Conservation (phyloP, 1,140 invertebrate genomes). For the Drosophila biarmipes region DNA sequence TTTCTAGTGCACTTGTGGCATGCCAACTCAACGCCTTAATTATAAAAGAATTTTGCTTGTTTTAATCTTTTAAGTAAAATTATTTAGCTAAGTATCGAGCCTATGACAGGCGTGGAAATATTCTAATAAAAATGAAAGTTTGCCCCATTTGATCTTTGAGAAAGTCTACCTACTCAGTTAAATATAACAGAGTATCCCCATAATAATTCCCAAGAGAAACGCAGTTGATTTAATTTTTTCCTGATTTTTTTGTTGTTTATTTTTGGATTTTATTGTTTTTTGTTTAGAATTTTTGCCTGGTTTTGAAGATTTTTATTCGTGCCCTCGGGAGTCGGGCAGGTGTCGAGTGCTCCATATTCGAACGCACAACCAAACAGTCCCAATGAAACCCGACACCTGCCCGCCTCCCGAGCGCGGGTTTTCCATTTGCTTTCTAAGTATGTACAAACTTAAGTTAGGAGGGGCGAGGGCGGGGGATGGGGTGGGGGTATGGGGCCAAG, state of each 20-base stretch:
- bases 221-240: slow-evolving; percentile 57
- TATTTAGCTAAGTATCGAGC: too few species aligned
- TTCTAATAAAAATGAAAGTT: too few species aligned
- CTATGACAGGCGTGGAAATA: too few species aligned
- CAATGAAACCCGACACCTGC: slow-evolving; percentile 60
- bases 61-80: too few species aligned
- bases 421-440: slow-evolving; percentile 58
- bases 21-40: too few species aligned
- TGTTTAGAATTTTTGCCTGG: slow-evolving; percentile 53
- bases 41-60: too few species aligned
- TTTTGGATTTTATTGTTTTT: slow-evolving; percentile 61
- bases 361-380: slow-evolving; percentile 31
- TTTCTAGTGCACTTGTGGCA: too few species aligned
- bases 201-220: background rate
- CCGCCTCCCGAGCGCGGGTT: slow-evolving; percentile 52
- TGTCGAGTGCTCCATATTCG: slow-evolving; percentile 55
- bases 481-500: background rate
- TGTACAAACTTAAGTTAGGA: slow-evolving; percentile 73
- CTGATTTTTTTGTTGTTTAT: slow-evolving; percentile 71
- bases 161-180: too few species aligned
- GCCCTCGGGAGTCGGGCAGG: slow-evolving; percentile 39
- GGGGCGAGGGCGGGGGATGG: background rate
- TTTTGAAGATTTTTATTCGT: slow-evolving; percentile 64
- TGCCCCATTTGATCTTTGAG: background rate
- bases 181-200: too few species aligned